Conservation (phyloP, 2,113 vertebrate species). For the Lepisosteus osseus region DNA sequence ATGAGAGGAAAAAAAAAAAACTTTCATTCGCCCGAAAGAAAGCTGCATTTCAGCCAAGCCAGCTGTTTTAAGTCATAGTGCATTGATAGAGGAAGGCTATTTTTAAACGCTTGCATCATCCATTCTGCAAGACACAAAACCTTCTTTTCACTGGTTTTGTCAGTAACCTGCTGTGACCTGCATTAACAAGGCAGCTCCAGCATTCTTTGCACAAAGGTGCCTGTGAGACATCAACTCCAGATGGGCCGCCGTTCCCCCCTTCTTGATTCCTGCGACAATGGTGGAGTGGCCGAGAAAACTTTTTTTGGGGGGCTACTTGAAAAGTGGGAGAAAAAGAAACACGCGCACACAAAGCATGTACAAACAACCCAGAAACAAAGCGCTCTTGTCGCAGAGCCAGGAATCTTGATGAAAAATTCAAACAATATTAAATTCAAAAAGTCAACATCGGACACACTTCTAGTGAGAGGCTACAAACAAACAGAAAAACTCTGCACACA, state of each 20-base stretch:
- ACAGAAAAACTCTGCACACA: conserved; percentile 87
- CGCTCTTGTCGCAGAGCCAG: conserved; percentile 63
- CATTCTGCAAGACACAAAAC: conserved; percentile 57
- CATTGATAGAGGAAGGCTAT: conserved; percentile 63
- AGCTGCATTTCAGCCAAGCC: conserved; percentile 50
- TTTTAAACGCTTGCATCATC: conserved; percentile 63
- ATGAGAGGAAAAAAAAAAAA: conserved; percentile 60
- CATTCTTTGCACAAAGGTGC: conserved; percentile 60
- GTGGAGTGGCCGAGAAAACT: conserved; percentile 15
- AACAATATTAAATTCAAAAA: conserved; percentile 90
- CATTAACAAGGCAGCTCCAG: conserved; percentile 58
- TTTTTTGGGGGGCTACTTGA: not conserved
- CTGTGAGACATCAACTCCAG: conserved; percentile 35
- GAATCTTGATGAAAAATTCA: conserved; percentile 88
- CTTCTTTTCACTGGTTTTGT: conserved; percentile 59
- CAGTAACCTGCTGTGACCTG: conserved; percentile 72
- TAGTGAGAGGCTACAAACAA: conserved; percentile 93
- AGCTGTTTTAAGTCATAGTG: conserved; percentile 72
- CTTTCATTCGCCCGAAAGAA: conserved; percentile 67
- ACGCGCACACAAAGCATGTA: conserved; percentile 62
- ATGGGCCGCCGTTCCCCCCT: conserved; percentile 34
- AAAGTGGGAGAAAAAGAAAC: conserved; percentile 20
- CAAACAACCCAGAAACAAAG: conserved; percentile 71
- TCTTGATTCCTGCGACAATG: conserved; percentile 18
- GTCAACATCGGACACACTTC: conserved; percentile 85